Conservation (phyloP, 2,888 invertebrate species). For the Pseudoips prasinana region DNA sequence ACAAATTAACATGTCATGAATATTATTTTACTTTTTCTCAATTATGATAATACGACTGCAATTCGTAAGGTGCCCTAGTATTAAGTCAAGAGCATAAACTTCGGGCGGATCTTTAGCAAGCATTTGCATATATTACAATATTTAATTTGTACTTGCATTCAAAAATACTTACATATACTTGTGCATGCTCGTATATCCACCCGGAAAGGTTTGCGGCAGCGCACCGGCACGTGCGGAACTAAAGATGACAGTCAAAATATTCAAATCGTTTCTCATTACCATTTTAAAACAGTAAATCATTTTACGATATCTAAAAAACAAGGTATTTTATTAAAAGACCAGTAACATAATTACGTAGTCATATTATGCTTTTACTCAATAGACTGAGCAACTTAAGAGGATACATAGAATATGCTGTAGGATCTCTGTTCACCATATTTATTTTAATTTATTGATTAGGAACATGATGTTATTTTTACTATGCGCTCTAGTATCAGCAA, state of each 20-base stretch:
- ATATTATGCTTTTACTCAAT: no score
- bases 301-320: conserved; percentile 36
- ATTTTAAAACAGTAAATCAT: conserved; percentile 53
- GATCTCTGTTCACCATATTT: no score
- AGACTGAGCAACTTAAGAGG: no score
- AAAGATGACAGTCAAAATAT: conserved; percentile 41
- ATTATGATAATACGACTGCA: conserved; percentile 59
- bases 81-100: conserved; percentile 62
- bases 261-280: conserved; percentile 45
- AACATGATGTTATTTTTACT: no score
- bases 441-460: no score
- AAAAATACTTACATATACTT: conserved; percentile 42
- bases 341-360: no score
- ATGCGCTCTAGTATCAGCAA: no score
- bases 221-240: conserved; percentile 45
- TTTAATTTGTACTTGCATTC: conserved; percentile 48
- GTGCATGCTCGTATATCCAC: no score
- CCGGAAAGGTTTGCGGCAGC: conserved; percentile 44
- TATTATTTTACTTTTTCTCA: conserved; percentile 74
- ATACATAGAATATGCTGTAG: no score
- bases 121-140: conserved; percentile 73
- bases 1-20: conserved; percentile 77
- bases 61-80: conserved; percentile 62
- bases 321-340: conserved; percentile 37
- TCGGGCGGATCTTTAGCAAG: conserved; percentile 59